phyloP scores from a whole-genome alignment of 2,888 invertebrate species.

The Metacarcinus magister region DNA sequence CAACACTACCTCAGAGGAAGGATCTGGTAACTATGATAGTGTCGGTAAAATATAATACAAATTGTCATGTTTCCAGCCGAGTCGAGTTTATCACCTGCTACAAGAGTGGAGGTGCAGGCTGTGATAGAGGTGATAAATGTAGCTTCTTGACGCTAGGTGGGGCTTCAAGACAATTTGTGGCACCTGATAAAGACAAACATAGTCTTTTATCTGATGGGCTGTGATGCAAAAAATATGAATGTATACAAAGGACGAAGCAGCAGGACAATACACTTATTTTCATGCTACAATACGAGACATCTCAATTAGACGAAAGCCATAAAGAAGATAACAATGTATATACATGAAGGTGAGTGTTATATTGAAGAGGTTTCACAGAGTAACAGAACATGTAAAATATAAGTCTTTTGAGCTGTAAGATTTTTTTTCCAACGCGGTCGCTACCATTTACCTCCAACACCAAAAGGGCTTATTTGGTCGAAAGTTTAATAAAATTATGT shows the following conservation, averaged over 20 bases:
- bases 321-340: background rate
- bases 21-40: background rate
- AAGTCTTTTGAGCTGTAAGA: background rate
- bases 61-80: background rate
- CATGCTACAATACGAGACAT: background rate
- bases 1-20: background rate
- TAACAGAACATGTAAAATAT: background rate
- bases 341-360: too few species aligned
- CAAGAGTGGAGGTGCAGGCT: background rate
- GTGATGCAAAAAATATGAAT: background rate
- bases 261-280: background rate
- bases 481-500: background rate
- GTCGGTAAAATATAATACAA: conserved; percentile 4
- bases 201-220: background rate
- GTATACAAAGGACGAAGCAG: background rate
- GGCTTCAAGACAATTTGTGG: background rate
- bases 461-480: background rate
- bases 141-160: background rate
- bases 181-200: background rate
- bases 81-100: background rate
- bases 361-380: background rate
- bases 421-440: background rate
- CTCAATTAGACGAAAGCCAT: background rate
- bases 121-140: background rate
- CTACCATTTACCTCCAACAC: background rate